Conservation (phyloP, 23 tunicate species). For the Ciona savignyi region DNA sequence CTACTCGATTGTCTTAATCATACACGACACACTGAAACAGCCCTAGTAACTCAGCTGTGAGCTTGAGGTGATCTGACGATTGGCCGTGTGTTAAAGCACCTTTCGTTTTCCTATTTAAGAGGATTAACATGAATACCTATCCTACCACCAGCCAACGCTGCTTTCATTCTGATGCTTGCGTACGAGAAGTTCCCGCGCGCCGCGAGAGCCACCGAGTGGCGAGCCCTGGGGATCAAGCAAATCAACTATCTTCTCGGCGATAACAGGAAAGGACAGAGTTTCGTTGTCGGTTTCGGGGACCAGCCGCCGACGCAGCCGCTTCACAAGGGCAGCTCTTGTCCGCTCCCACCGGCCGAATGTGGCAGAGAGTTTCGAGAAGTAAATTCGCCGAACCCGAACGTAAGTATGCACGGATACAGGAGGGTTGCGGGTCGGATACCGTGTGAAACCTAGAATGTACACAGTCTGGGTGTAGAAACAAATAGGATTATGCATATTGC, state of each 20-base stretch:
- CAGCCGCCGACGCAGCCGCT: constrained; percentile 69
- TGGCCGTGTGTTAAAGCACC: too few relatives aligned
- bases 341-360: constrained; percentile 31
- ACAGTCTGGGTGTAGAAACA: too few relatives aligned
- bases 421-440: too few relatives aligned
- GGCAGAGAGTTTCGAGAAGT: constrained; percentile 32
- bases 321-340: constrained; percentile 93
- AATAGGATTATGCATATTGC: too few relatives aligned
- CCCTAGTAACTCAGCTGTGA: too few relatives aligned
- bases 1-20: too few relatives aligned
- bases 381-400: constrained; percentile 62
- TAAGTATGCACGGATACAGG: too few relatives aligned
- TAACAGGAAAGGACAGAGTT: constrained; percentile 40
- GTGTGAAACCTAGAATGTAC: too few relatives aligned
- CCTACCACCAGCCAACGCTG: constrained; percentile 60
- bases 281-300: constrained; percentile 64
- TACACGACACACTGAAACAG: too few relatives aligned
- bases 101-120: not conserved
- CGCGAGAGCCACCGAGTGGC: constrained; percentile 27
- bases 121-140: constrained; percentile 14
- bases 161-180: constrained; percentile 59
- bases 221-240: constrained; percentile 47
- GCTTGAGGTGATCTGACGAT: too few relatives aligned
- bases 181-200: constrained; percentile 43
- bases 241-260: constrained; percentile 61